Conservation (phyloP, 2,797 vertebrate genomes). For the Arctocebus calabarensis region DNA sequence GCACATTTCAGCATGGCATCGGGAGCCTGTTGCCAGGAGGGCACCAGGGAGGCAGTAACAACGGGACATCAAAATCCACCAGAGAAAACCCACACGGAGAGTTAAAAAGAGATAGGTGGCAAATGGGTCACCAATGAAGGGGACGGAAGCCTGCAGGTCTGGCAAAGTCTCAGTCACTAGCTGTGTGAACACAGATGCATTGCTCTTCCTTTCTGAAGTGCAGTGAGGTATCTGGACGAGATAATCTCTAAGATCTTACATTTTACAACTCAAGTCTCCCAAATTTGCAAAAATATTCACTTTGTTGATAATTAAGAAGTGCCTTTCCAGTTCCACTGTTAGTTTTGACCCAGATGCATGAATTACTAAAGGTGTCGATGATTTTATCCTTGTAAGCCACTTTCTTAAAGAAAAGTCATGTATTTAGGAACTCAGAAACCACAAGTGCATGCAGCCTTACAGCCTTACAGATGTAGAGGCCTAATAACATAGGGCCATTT, state of each 20-base stretch:
- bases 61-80: not conserved
- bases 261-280: constrained; percentile 64
- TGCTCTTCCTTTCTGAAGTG: constrained; percentile 50
- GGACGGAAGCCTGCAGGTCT: not conserved
- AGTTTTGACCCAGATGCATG: constrained; percentile 21
- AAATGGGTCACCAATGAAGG: not conserved
- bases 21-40: not conserved
- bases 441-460: not conserved
- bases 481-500: not conserved
- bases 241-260: not conserved
- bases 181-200: not conserved
- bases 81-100: not conserved
- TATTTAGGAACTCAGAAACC: not conserved
- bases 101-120: not conserved
- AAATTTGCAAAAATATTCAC: not conserved
- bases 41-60: not conserved
- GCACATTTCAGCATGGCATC: not conserved
- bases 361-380: constrained; percentile 12
- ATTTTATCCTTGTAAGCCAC: constrained; percentile 2
- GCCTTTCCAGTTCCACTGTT: not conserved
- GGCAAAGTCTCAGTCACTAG: constrained; percentile 35
- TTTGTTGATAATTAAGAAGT: not conserved
- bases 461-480: not conserved
- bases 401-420: not conserved
- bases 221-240: constrained; percentile 36